Base-by-base conservation (phyloP, 2,797 vertebrate genomes). In the Cossypha dichroa region DNA sequence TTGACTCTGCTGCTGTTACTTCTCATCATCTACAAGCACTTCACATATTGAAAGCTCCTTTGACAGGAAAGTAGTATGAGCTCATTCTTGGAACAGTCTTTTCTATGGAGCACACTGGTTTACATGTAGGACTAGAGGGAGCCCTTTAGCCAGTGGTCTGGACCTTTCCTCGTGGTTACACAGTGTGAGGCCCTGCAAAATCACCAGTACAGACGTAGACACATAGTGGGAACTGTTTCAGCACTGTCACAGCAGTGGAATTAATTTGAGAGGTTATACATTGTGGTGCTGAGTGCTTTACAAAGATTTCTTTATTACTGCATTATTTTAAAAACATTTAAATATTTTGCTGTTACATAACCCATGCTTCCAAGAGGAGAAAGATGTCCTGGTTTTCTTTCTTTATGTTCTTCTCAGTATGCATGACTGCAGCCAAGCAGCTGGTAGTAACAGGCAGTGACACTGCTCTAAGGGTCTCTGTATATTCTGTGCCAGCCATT, bases 401-500 rank as follows among this genome's bases (percentile, higher is more conserved):
- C 88, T 93, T 94, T 90, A 92, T 23, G 87, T 78, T 85, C 49
- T 31, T 78, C 78, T 96, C 91, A 91, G 87, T 96, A 97, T 96
- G 94, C 91, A 18, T 52, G 79, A 38, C 31, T 11, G 15, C 40
- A 75, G 94, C 95, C 86, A 91, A 91, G 95, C 92, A 95, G 95
- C 92, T 96, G 94, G 72, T 96, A 91, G 96, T 96, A 87, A 94
- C 96, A 96, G 95, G 96, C 96, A 96, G 92, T 91, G 96, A 94
- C 96, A 81, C 76, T 70, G 49, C 88, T 91, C 75, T 90, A 80
- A 93, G 82, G 40, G 89, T 81, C 92, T 79, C 94, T 92, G 15
- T 96, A 91, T 91, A 85, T 85, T 92, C 91, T 34, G 94, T 97
- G 94, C 95, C 96, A 97, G 31, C 79, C 85, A 94, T 88, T 84